Percentiles rank a stretch among this genome's conserved stretches.
Evolutionary conservation across 2,113 vertebrate genomes (phyloP).

Genomic region (Eubucco bourcierii): DNA sequence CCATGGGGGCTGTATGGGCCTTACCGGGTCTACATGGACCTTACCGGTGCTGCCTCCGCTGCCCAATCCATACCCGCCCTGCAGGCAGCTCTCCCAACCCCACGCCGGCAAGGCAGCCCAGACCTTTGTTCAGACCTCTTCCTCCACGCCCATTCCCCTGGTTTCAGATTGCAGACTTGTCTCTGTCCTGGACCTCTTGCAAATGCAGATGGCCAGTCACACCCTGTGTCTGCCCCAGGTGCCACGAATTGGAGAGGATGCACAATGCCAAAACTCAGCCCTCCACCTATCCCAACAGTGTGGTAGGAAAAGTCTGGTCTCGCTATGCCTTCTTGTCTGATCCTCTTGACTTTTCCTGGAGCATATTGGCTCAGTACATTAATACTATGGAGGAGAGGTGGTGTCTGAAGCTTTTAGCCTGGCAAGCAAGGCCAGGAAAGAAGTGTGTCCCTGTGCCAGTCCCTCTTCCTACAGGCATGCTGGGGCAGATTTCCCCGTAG

Average conservation of each 20-base stretch:
- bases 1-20: not conserved
- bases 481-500: not conserved
- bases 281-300: not conserved
- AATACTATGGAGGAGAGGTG: not conserved
- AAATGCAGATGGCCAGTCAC: no score
- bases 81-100: not conserved
- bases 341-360: not conserved
- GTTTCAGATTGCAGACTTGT: not conserved
- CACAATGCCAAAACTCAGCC: fast-evolving
- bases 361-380: fast-evolving
- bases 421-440: not conserved
- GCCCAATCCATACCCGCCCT: not conserved
- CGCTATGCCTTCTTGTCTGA: not conserved
- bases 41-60: not conserved
- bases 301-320: not conserved
- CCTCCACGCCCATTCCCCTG: fast-evolving
- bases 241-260: fast-evolving
- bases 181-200: not conserved
- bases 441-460: not conserved
- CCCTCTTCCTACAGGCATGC: not conserved
- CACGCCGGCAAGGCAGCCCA: not conserved
- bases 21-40: not conserved
- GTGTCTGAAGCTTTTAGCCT: not conserved
- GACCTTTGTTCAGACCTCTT: not conserved
- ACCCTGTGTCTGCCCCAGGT: not conserved